Evolutionary conservation across 2,113 vertebrate genomes (phyloP).

Genomic region (Serilophus lunatus): DNA sequence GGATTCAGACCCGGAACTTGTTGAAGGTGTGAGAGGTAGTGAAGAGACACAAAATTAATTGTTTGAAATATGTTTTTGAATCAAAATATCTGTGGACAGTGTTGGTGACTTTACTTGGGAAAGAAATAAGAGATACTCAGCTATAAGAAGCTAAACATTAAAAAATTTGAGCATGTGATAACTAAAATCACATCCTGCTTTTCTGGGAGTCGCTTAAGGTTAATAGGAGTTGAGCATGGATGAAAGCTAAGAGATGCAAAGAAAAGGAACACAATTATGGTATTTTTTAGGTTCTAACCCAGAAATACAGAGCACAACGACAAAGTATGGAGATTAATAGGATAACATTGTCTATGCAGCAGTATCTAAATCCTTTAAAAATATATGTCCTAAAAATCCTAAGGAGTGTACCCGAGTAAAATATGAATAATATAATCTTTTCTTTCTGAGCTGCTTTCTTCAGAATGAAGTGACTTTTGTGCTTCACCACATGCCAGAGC

Average conservation of each 20-base stretch:
- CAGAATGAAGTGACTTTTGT: conserved; percentile 21
- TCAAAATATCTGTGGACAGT: background rate
- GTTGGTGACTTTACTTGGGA: background rate
- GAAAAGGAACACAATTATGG: background rate
- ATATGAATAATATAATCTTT: background rate
- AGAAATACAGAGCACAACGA: background rate
- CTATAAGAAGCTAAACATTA: background rate
- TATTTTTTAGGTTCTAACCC: background rate
- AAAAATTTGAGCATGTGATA: background rate
- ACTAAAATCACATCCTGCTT: background rate
- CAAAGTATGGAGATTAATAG: background rate
- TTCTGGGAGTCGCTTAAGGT: background rate
- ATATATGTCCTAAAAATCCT: background rate
- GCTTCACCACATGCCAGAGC: background rate
- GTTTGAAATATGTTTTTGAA: background rate
- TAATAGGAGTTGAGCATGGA: background rate
- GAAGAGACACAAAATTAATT: background rate
- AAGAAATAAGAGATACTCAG: background rate
- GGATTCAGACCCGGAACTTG: background rate
- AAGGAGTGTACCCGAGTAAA: background rate
- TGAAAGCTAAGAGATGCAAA: background rate
- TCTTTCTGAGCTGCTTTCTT: background rate
- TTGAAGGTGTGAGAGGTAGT: background rate
- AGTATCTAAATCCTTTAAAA: background rate
- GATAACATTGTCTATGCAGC: background rate